Percentiles rank a stretch among this genome's conserved stretches.
phyloP scores from a whole-genome alignment of 1,140 invertebrate genomes.

The Caerostris darwini region DNA sequence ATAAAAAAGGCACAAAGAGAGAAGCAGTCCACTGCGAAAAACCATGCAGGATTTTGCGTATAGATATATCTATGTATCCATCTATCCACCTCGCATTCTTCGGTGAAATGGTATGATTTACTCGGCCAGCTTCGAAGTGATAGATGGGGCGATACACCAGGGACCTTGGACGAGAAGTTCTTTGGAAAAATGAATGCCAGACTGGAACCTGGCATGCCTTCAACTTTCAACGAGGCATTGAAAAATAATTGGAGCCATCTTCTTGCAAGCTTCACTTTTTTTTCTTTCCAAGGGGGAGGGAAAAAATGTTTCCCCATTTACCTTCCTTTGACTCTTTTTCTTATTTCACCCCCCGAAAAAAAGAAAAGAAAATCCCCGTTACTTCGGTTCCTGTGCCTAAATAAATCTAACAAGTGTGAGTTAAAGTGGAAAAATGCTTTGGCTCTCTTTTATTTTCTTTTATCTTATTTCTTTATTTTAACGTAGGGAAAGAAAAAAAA shows the following conservation, averaged over 20 bases:
- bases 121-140: neutral
- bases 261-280: neutral
- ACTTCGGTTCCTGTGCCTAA: neutral
- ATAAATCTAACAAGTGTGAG: neutral
- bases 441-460: no score
- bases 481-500: no score
- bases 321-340: neutral
- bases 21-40: neutral
- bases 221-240: slow-evolving; percentile 41
- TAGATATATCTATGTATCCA: neutral
- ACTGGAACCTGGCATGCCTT: slow-evolving; percentile 24
- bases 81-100: neutral
- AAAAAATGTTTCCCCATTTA: neutral
- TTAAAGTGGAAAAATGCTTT: neutral
- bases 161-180: neutral
- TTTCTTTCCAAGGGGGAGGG: no score
- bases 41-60: neutral
- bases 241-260: slow-evolving; percentile 20
- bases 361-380: neutral
- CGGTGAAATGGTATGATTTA: slow-evolving; percentile 33
- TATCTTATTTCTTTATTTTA: no score
- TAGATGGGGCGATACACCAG: neutral
- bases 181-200: neutral
- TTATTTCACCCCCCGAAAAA: neutral
- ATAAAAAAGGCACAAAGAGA: neutral